Evolutionary conservation across 2,888 invertebrate species (phyloP).

Genomic region (Xestoiulus laeticollis): DNA sequence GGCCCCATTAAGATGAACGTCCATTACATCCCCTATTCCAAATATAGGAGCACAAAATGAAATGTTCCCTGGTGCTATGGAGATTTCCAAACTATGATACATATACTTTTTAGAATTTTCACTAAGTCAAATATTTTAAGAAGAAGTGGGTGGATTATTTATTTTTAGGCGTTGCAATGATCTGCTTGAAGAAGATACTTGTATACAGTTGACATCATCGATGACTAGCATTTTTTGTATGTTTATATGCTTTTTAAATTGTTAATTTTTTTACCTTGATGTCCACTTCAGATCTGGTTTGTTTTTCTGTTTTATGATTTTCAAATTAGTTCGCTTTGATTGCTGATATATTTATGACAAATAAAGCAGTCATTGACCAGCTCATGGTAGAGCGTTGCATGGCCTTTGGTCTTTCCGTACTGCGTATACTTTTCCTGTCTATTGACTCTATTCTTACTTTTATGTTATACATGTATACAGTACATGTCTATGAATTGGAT

Average conservation of each 20-base stretch:
- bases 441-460: background rate
- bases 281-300: background rate
- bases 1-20: constrained; percentile 30
- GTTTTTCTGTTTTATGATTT: background rate
- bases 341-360: background rate
- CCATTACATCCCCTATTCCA: background rate
- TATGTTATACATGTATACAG: too few species aligned
- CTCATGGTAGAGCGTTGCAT: background rate
- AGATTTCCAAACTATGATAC: background rate
- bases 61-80: background rate
- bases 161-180: background rate
- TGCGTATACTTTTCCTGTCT: background rate
- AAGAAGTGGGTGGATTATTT: background rate
- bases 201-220: background rate
- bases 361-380: background rate
- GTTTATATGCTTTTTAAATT: too few species aligned
- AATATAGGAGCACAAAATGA: background rate
- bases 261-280: background rate
- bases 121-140: background rate
- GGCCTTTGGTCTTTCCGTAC: background rate
- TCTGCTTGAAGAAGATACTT: background rate
- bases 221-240: background rate
- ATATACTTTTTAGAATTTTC: background rate
- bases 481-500: too few species aligned
- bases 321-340: background rate